Base-by-base conservation (phyloP, 2,113 vertebrate genomes). In the Phalacrocorax aristotelis region DNA sequence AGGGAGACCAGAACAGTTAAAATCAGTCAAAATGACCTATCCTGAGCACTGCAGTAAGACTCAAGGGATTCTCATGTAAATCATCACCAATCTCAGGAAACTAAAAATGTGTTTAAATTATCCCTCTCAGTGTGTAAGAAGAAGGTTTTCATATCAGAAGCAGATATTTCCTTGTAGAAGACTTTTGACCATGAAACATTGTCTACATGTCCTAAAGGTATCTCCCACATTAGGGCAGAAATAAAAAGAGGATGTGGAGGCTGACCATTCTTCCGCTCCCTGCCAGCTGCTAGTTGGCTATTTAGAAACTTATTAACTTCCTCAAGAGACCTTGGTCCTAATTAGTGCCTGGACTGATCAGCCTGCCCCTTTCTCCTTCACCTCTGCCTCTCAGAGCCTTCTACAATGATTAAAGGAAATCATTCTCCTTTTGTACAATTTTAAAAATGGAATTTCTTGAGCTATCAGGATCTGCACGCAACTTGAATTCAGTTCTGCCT, bases 251-350 rank as follows among this genome's bases (percentile, higher is more conserved):
- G 90, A 80, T 92, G 75, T 2, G 2, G 68, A 92, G 46, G 38
- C 23, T 84, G 60, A 75, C 15, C 70, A 8, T 78, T 68, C 60
- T 94, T 92, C 78, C 0, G 0, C 81, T 90, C 38, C 32, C 17
- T 81, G 66, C 68, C 80, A 92, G 71, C 71, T 87, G 30, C 51
- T 70, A 10, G 29, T 58, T 88, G 87, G 70, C 38, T 80, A 70
- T 90, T 96, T 97, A 95, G 94, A 93, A 92, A 96, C 89, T 93
- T 72, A 95, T 96, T 97, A 96, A 94, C 92, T 97, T 90, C 51
- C 54, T 36, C 80, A 93, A 70, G 29, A 84, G 90, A 96, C 94
- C 83, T 94, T 95, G 71, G 48, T 87, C 87, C 78, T 93, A 89
- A 95, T 93, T 94, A 94, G 72, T 93, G 27, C 61, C 49, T 91